Base-by-base conservation (phyloP, 1,140 invertebrate species). In the Eupristina koningsbergeri region DNA sequence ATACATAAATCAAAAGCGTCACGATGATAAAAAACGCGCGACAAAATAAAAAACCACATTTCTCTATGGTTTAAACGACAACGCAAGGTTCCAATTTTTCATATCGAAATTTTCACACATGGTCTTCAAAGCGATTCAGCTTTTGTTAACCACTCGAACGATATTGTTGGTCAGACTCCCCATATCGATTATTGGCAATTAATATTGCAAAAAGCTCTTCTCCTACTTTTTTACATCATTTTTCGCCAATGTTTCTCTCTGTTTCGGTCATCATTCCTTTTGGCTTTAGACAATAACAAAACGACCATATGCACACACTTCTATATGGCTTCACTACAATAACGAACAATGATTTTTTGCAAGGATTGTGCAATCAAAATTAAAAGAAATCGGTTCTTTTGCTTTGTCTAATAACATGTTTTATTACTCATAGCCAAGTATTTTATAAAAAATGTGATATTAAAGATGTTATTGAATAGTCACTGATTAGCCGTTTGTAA, bases 101-200 rank as follows among this genome's bases (percentile, higher is more conserved):
- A 22, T 47, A 22, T 58, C 22, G 31, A 73, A 81, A 69, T 81
- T 81, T 81, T 58, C 79, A 29, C 67, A 22, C 34, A n/a, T n/a
- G 76, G 13, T 45, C 36, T 31, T 78, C 36, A 78, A 78, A 78
- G 76, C 76, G 58, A 78, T 78, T 78, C 36, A 58, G 77, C 61
- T 67, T 64, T 79, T 64, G 77, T 89, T 85, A 84, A 76, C 71
- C 87, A 83, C 80, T 81, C 84, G 84, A 63, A 78, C 83, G 84
- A 82, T 86, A 87, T 88, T 80, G 84, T 87, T 83, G 82, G 76
- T 64, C 77, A 84, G 85, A 73, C 29, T 58, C 63, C 29, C 47
- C 45, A 5, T 83, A 83, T 83, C 81, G 81, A 83, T 83, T 71
- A 74, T 71, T 71, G 63, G 87, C 85, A 87, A 88, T 88, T 87